A percentile compares a stretch with the other conserved stretches of the same genome.
Evolutionary conservation across 2,113 vertebrate genomes (phyloP).

Genomic region (Coptodon bakossiorum): DNA sequence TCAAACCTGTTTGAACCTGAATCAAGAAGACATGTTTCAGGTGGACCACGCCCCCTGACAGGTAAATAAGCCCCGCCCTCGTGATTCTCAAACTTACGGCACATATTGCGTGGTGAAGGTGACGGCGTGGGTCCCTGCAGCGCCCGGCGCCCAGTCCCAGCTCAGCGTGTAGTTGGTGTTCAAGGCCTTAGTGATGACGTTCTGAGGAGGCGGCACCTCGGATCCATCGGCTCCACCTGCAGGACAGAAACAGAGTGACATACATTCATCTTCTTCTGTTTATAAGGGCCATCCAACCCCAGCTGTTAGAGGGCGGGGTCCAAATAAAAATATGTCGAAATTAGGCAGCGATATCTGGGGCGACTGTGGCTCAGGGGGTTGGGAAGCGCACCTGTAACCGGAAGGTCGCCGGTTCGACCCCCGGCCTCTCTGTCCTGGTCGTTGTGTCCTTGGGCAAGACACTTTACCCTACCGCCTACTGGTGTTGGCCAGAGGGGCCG

Average conservation of each 20-base stretch:
- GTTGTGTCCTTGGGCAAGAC: too few species aligned
- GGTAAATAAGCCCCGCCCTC: neutral
- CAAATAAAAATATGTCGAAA: too few species aligned
- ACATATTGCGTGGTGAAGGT: conserved; percentile 59
- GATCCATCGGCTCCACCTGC: neutral
- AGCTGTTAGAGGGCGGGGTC: neutral
- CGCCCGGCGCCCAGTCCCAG: conserved; percentile 41
- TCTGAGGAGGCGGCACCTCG: conserved; percentile 8
- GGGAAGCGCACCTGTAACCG: too few species aligned
- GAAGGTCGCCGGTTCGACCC: too few species aligned
- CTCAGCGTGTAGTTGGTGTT: conserved; percentile 57
- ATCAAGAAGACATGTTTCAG: neutral
- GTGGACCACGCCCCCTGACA: neutral
- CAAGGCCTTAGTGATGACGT: conserved; percentile 25
- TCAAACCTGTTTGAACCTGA: neutral
- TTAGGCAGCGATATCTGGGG: too few species aligned
- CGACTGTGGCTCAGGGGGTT: too few species aligned
- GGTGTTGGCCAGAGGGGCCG: too few species aligned
- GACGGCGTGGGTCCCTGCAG: neutral
- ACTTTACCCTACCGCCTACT: too few species aligned
- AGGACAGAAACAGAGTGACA: neutral
- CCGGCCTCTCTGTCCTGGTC: too few species aligned
- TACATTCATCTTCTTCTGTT: neutral
- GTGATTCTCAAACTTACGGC: conserved; percentile 10
- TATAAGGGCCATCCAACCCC: neutral